phyloP scores from a whole-genome alignment of 2,797 vertebrate genomes.

The Nothura maculosa region DNA sequence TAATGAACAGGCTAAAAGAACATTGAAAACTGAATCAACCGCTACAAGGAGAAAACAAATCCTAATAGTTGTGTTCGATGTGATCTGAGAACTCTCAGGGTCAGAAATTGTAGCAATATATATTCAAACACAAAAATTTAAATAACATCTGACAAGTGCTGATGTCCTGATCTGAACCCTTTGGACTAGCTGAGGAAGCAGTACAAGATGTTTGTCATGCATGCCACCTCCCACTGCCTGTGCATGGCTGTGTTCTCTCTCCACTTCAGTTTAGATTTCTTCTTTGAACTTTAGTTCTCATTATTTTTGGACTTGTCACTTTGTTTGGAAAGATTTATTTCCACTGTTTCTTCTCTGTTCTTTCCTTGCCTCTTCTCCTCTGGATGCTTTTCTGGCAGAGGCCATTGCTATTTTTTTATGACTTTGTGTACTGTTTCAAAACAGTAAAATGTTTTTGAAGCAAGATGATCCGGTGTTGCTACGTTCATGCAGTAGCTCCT shows the following conservation, averaged over 20 bases:
- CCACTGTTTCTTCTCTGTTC: constrained; percentile 77
- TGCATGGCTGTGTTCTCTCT: constrained; percentile 36
- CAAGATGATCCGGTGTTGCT: constrained; percentile 58
- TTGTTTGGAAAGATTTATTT: constrained; percentile 82
- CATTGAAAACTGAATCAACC: background rate
- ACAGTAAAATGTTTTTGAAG: constrained; percentile 71
- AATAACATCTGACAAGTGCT: constrained; percentile 10
- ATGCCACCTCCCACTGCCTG: background rate
- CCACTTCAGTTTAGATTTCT: constrained; percentile 77
- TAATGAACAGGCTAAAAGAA: background rate
- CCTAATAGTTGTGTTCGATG: background rate
- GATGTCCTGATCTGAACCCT: constrained; percentile 78
- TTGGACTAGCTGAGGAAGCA: background rate
- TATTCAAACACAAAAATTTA: constrained; percentile 16
- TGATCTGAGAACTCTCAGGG: background rate
- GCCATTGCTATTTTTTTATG: constrained; percentile 44
- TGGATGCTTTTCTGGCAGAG: constrained; percentile 60
- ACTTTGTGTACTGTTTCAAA: constrained; percentile 67
- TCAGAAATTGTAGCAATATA: background rate
- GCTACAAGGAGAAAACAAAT: background rate
- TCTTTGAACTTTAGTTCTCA: constrained; percentile 82
- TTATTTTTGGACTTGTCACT: constrained; percentile 83
- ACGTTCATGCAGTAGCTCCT: constrained; percentile 31
- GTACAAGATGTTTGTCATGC: background rate
- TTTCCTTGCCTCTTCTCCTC: constrained; percentile 71